Evolutionary conservation across 2,888 invertebrate species (phyloP), one percentile per base, ranked within the genome.

Genomic region (Troides oblongomaculatus): DNA sequence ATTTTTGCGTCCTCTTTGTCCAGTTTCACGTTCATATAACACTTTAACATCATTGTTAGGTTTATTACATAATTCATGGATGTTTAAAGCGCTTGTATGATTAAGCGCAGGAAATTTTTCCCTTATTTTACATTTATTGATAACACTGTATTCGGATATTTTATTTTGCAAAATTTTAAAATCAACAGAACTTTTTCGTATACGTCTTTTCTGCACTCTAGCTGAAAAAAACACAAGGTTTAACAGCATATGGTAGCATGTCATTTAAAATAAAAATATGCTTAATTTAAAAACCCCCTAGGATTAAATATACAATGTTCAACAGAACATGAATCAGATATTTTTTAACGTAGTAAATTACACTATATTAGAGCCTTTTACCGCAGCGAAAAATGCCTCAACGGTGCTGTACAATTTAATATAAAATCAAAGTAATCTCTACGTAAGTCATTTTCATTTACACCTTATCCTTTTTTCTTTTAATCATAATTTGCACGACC

Each of bases 11-110:
- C n/a, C 43, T 25, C 30, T 65, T 62, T 61, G n/a, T 7, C 21
- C 46, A 21, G 39, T 62, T n/a, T 69, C 69, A 23, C 61, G 43
- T 46, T 57, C 64, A 61, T 65, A 69, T 61, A 69, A 65, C 46
- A 69, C 57, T 46, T 61, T 64, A 46, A 69, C 65, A 23, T 69
- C 65, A 57, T 69, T 57, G 39, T 62, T 61, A 36, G 10, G 14
- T 64, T 23, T n/a, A 46, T 36, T 17, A 21, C 17, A 36, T 30
- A 17, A 18, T 59, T 39, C 63, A 14, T 56, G 25, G 25, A 43
- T 25, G 58, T 67, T 67, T 46, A 46, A 30, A 25, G 57, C 6
- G n/a, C n/a, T 67, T 30, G 12, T 53, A 18, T 58, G n/a, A 57
- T 46, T 18, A 61, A 25, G 56, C n/a, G 61, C 50, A 23, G 17